Evolutionary conservation across 2,113 vertebrate genomes (phyloP), one percentile per base, ranked within the genome.

Genomic region (Paradoxurus hermaphroditus): DNA sequence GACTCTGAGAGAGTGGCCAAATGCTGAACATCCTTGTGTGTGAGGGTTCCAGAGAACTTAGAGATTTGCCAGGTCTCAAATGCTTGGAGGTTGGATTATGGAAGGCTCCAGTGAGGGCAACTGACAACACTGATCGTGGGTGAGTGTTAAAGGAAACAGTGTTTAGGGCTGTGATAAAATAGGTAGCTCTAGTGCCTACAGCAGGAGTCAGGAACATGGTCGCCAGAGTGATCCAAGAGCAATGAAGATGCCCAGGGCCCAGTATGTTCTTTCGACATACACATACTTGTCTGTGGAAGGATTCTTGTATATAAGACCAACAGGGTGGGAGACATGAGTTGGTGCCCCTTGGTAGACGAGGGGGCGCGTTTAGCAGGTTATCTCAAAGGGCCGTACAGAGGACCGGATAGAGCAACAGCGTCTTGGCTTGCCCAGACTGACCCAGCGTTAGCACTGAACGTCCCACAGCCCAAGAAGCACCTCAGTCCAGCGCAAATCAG

Each of bases 341-440:
- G 56, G 77, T 46, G 53, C 15, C 51, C 67, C 73, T 83, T 12
- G 29, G 27, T 59, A 27, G 73, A 27, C 19, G 19, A 41, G 34
- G 44, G 15, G 3, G 31, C 10, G 6, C 72, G 11, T 31, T 44
- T 5, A 23, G 36, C 2, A 56, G n/a, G 10, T 53, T 31, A 49
- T 65, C 78, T 78, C 25, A 8, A 85, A 95, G 41, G 29, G 44
- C 4, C 4, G 0, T 4, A 18, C n/a, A 51, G 19, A 73, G 44
- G 65, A 77, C 49, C 1, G 0, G 3, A 18, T 0, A 25, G 70
- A 21, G 34, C 51, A 49, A 4, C n/a, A 16, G 8, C 13, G 41
- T 59, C 53, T 14, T 23, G 31, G 31, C 46, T 39, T 78, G 81
- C 65, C 75, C 21, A 23, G 4, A 75, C 49, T 56, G 46, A 39